Base-by-base conservation (phyloP, 2,888 invertebrate genomes). In the Amphipoea oculea region DNA sequence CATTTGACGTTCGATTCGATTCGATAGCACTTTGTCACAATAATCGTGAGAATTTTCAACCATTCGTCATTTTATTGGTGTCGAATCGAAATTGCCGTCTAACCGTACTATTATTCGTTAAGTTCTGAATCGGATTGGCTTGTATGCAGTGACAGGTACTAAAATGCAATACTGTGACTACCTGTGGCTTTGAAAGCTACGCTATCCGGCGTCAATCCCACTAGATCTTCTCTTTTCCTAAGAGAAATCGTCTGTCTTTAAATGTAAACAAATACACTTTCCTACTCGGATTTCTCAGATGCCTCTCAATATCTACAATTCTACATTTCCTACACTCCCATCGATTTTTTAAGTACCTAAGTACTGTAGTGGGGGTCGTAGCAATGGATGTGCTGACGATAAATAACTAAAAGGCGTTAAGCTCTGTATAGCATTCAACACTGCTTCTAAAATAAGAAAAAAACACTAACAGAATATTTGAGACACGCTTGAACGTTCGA, bases 241-340 rank as follows among this genome's bases (percentile, higher is more conserved):
- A 48, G 82, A 74, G 85, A 83, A 83, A 83, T 74, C 82, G 40
- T 17, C 20, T 48, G 20, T 73, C 57, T 85, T 70, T 51, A 62
- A 54, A 80, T 84, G 85, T 65, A 73, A 85, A 73, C 65, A 85
- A 85, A 81, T 73, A 73, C 68, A 65, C 65, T 85, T 70, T 85
- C 85, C 29, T 45, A 62, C n/a, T 69, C 40, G 17, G 74, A 54
- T 81, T 73, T 85, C 82, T 62, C 65, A 65, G 57, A 80, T 45
- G 67, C 11, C 57, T 72, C 68, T 70, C 40, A 67, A 54, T 67
- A 57, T 80, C 29, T 73, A n/a, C 23, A 60, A n/a, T 7, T 40
- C 42, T 66, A n/a, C 14, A 54, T 40, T 9, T 36, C n/a, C 7
- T 40, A 62, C 45, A 63, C 40, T 17, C 63, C 4, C 9, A 79